Conservation (phyloP, 2,113 vertebrate species). For the Electrona antarctica region DNA sequence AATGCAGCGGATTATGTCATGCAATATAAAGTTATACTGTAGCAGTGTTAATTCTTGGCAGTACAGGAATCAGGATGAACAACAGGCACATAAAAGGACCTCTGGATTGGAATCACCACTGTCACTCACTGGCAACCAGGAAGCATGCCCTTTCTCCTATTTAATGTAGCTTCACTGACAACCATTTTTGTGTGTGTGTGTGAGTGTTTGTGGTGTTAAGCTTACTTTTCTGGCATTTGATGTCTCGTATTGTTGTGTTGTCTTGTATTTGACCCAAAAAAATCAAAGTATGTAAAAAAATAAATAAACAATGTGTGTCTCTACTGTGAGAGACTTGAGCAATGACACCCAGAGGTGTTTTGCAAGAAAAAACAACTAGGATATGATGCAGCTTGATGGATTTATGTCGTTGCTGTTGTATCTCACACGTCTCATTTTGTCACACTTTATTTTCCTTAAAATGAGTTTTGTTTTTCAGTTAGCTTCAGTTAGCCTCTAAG, state of each 20-base stretch:
- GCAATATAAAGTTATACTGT: not conserved
- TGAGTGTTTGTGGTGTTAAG: too few relatives aligned
- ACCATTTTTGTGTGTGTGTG: not conserved
- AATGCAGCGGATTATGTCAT: not conserved
- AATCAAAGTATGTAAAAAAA: not conserved
- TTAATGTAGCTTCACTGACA: not conserved
- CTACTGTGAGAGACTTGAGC: not conserved
- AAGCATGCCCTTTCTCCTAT: not conserved
- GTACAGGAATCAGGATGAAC: too few relatives aligned
- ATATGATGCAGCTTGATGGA: slow-evolving; percentile 8
- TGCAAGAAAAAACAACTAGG: not conserved
- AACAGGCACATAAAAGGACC: not conserved
- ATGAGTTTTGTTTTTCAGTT: slow-evolving; percentile 5
- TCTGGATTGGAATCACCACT: not conserved
- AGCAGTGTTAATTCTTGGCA: not conserved
- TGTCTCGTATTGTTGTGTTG: too few relatives aligned
- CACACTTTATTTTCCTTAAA: slow-evolving; percentile 12
- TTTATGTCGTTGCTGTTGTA: not conserved
- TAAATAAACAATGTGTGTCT: too few relatives aligned
- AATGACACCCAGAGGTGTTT: not conserved
- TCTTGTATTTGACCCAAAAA: not conserved
- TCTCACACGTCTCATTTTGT: slow-evolving; percentile 8
- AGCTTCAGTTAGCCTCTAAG: slow-evolving; percentile 11
- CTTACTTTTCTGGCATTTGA: too few relatives aligned
- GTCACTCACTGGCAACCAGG: slow-evolving; percentile 1